Evolutionary conservation across 2,113 vertebrate genomes (phyloP).

Genomic region (Ameiurus melas): DNA sequence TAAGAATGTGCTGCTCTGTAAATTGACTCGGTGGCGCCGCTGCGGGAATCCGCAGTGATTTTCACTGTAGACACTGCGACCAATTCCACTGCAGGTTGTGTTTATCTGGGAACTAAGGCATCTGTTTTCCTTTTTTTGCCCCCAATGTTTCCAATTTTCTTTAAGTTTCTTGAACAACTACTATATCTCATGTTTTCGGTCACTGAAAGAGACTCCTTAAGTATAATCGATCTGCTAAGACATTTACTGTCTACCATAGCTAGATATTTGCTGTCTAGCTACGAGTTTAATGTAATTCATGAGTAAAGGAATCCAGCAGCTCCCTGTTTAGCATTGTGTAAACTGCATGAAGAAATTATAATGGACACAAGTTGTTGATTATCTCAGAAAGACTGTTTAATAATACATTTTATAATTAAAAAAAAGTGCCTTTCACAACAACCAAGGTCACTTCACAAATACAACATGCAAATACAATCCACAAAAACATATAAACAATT

Average conservation of each 20-base stretch:
- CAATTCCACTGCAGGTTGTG: background rate
- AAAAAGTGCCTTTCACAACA: no score
- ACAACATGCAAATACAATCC: no score
- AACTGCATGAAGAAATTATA: background rate
- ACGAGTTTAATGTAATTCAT: background rate
- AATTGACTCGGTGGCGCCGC: conserved; percentile 15
- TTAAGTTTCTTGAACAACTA: background rate
- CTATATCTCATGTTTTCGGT: background rate
- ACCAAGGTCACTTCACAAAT: no score
- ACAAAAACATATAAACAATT: no score
- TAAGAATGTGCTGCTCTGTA: background rate
- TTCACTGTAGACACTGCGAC: background rate
- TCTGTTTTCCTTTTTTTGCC: background rate
- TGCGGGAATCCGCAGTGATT: conserved; percentile 1
- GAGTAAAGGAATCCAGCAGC: background rate
- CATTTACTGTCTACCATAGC: background rate
- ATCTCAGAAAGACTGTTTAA: background rate
- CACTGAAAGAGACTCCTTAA: background rate
- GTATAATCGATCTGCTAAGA: background rate
- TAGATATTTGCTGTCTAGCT: background rate
- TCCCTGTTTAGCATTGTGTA: background rate
- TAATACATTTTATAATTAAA: no score
- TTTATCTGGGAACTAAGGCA: background rate
- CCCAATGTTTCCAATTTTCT: background rate
- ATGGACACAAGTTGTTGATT: background rate